Percentiles rank a stretch among this genome's conserved stretches.
Conservation (phyloP, 2,888 invertebrate genomes). For the Dione vanillae region DNA sequence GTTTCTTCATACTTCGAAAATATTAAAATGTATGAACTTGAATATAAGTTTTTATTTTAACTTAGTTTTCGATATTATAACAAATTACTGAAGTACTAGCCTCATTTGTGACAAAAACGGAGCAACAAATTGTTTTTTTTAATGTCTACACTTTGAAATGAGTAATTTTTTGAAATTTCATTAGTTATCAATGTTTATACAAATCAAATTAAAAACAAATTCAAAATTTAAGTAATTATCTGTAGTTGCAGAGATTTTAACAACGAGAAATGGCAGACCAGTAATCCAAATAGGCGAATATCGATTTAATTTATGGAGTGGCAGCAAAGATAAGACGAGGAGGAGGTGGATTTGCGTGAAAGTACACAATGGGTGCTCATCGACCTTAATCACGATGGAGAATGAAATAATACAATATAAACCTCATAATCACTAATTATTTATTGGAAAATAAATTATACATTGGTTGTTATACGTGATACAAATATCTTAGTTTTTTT, state of each 20-base stretch:
- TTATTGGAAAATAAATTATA: neutral
- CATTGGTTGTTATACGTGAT: no score
- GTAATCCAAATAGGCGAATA: constrained; percentile 62
- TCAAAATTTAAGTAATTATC: constrained; percentile 20
- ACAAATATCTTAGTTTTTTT: no score
- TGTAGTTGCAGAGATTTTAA: constrained; percentile 51
- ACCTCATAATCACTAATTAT: constrained; percentile 61
- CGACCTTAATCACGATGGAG: constrained; percentile 59
- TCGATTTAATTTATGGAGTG: constrained; percentile 61
- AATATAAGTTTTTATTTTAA: neutral
- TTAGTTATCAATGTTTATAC: no score
- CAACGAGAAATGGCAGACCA: constrained; percentile 59
- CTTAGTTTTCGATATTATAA: neutral
- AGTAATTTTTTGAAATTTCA: no score
- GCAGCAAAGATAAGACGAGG: constrained; percentile 53
- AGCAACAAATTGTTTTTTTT: no score
- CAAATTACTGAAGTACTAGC: neutral
- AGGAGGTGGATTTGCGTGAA: constrained; percentile 64
- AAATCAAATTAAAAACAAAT: neutral
- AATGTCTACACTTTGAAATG: no score
- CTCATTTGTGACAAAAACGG: no score
- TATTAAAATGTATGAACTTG: no score
- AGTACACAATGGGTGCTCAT: constrained; percentile 58
- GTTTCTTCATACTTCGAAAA: no score
- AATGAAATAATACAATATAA: constrained; percentile 59